Evolutionary conservation across 1,140 invertebrate species (phyloP), one percentile per base, ranked within the genome.

Genomic region (Chelonus insularis): DNA sequence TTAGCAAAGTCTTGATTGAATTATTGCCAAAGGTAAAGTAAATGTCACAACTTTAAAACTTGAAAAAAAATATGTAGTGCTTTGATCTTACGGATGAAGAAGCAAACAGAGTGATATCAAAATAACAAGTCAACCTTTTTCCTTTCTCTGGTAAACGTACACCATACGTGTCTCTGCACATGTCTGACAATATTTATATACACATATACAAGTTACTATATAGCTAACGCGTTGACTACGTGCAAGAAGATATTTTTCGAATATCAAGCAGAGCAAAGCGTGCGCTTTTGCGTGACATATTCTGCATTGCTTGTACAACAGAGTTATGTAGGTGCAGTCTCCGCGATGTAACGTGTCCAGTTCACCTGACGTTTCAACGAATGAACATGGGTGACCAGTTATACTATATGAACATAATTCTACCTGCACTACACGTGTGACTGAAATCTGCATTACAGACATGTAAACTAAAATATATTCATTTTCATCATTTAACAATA

Each of bases 321-420:
- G 54, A 59, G 48, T 61, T 62, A 65, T 62, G 60, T 65, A 37
- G 58, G 43, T 56, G 61, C 55, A 55, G 48, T 45, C n/a, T 41
- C 47, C 36, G 20, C 55, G 37, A 54, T 58, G 59, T 65, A 52
- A 62, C 51, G 48, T 61, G 63, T 61, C 50, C 58, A 39, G 54
- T 43, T 60, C 43, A 61, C 45, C 25, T 36, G 25, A 32, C 55
- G 21, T 32, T 16, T 9, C 56, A 43, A 16, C 50, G 39, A 63
- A 55, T 58, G 51, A 39, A 51, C 39, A 20, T 32, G 39, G 47
- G 39, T 41, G 55, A 57, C 39, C 55, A 25, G 55, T 57, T 57
- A 57, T 32, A 43, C 21, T 57, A 29, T 47, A 18, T 47, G 16
- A 34, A 39, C 16, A 39, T 39, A 23, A 57, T 29, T 29, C 20